A percentile compares a stretch with the other conserved stretches of the same genome.
These are phyloP conservation scores for Stigmatopora argus DNA, from an alignment of 2,113 vertebrate species.

Conservation along the genomic window DNA sequence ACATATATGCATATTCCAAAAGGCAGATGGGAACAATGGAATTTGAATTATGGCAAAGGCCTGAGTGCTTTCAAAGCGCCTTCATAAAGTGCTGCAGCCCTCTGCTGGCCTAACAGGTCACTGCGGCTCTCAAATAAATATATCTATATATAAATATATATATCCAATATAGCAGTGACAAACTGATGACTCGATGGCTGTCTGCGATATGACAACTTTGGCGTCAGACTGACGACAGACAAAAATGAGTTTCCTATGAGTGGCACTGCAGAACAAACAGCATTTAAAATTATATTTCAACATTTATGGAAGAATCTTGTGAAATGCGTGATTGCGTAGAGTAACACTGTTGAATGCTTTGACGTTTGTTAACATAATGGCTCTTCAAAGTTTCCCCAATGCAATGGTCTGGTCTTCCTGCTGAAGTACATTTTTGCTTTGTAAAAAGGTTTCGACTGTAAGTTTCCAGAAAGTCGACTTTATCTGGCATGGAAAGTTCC, in stretches of 20 bases:
- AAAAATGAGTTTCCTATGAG: too few species aligned
- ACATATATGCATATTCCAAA: neutral
- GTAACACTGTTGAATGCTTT: neutral
- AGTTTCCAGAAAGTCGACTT: neutral
- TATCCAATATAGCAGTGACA: conserved; percentile 19
- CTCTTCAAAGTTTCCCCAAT: too few species aligned
- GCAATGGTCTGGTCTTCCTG: neutral
- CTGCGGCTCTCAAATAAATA: conserved; percentile 10
- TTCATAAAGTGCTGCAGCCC: conserved; percentile 36
- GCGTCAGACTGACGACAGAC: too few species aligned
- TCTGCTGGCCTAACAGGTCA: conserved; percentile 43
- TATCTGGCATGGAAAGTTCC: neutral
- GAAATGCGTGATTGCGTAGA: neutral
- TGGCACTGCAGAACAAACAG: neutral
- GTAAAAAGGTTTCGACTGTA: neutral
- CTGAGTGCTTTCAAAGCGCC: neutral
- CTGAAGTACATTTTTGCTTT: too few species aligned
- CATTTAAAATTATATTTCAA: neutral
- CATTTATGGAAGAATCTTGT: neutral
- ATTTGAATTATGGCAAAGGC: neutral
- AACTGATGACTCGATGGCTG: conserved; percentile 33
- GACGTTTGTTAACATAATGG: too few species aligned
- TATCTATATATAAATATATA: too few species aligned
- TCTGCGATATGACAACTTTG: conserved; percentile 18
- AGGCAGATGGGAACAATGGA: neutral